Conservation (phyloP, 2,888 invertebrate genomes). For the Nemoura dubitans region DNA sequence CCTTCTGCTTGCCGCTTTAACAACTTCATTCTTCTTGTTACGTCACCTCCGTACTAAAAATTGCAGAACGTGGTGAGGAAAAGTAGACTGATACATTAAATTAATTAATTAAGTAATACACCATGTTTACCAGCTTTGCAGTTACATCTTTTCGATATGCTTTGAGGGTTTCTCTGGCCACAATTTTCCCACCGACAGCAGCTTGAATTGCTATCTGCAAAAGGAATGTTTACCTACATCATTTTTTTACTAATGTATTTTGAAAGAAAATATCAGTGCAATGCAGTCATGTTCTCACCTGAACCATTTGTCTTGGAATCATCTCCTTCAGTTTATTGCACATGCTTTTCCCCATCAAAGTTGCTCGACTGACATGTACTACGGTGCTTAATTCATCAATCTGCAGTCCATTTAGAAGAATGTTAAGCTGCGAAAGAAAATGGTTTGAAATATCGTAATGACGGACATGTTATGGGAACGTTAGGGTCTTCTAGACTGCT, state of each 20-base stretch:
- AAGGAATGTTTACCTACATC: neutral
- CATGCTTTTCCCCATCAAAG: slow-evolving; percentile 71
- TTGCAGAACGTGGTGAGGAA: neutral
- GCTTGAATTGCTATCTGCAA: slow-evolving; percentile 85
- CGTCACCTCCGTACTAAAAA: slow-evolving; percentile 91
- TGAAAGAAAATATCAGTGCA: too few relatives aligned
- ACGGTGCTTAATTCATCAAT: slow-evolving; percentile 88
- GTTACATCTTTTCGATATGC: slow-evolving; percentile 92
- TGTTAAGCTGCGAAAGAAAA: slow-evolving; percentile 70
- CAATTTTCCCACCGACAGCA: slow-evolving; percentile 76
- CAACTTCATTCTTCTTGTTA: slow-evolving; percentile 88
- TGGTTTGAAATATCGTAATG: too few relatives aligned
- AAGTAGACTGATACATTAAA: too few relatives aligned
- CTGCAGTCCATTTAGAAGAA: slow-evolving; percentile 79
- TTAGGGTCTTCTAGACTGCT: too few relatives aligned
- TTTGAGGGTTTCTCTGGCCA: slow-evolving; percentile 87
- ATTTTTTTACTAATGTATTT: too few relatives aligned
- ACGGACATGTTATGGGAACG: too few relatives aligned
- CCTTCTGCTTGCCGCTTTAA: slow-evolving; percentile 91
- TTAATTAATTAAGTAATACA: too few relatives aligned
- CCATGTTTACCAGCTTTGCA: slow-evolving; percentile 81
- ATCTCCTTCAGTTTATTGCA: slow-evolving; percentile 80
- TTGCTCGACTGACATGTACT: slow-evolving; percentile 76
- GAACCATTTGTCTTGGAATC: slow-evolving; percentile 88
- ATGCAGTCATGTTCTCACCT: slow-evolving; percentile 53